Percentiles rank a stretch among this genome's conserved stretches.
Evolutionary conservation across 2,888 invertebrate genomes (phyloP).

Genomic region (Neria commutata): DNA sequence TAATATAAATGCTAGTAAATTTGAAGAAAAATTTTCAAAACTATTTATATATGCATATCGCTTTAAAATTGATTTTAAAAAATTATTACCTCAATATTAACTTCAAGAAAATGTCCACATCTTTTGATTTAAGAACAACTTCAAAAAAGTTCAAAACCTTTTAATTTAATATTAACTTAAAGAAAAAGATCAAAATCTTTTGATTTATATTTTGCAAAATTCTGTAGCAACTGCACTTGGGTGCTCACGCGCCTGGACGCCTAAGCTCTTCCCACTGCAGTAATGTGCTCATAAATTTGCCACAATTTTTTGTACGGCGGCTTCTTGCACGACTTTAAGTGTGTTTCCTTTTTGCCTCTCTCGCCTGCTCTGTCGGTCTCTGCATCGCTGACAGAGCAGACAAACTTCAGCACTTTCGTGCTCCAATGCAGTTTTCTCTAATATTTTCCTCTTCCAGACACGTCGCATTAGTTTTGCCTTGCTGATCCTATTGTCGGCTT

Average conservation of each 20-base stretch:
- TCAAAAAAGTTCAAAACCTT: too few species aligned
- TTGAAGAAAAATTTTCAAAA: too few species aligned
- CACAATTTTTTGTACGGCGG: background rate
- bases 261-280: background rate
- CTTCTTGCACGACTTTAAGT: background rate
- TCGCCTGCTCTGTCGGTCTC: background rate
- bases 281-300: constrained; percentile 9
- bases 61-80: too few species aligned
- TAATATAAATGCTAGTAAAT: too few species aligned
- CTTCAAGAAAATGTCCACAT: too few species aligned
- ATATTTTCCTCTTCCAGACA: background rate
- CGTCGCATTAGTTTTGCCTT: background rate
- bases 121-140: too few species aligned
- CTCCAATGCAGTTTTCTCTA: background rate
- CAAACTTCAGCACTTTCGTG: background rate
- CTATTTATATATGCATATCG: too few species aligned
- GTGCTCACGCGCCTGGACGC: background rate
- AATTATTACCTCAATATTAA: too few species aligned
- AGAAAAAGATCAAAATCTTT: too few species aligned
- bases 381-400: background rate
- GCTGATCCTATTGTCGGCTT: too few species aligned
- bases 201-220: constrained; percentile 1
- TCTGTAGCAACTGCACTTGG: background rate
- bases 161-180: too few species aligned
- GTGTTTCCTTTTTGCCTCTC: background rate